These are phyloP conservation scores for Clistopyga incitator DNA, from an alignment of 2,888 invertebrate genomes.

Conservation along the genomic window DNA sequence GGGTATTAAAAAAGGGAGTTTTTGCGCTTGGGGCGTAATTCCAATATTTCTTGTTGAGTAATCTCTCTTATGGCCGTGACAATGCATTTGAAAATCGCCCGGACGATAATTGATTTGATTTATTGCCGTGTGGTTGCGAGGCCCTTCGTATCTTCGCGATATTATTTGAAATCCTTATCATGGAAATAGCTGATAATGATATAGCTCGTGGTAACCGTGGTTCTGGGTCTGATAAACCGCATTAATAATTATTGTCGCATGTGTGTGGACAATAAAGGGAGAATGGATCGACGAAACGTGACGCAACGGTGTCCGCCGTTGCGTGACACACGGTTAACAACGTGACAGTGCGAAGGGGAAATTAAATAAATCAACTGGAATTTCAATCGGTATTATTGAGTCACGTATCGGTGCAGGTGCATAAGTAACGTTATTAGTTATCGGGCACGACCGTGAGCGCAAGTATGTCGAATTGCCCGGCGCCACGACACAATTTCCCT, in stretches of 20 bases:
- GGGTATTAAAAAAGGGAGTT: too few relatives aligned
- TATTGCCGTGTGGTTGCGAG: not conserved
- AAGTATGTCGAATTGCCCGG: slow-evolving; percentile 3
- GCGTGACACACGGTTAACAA: slow-evolving; percentile 28
- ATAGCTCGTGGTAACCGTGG: not conserved
- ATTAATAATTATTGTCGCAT: slow-evolving; percentile 25
- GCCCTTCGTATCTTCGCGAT: not conserved
- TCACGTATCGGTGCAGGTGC: slow-evolving; percentile 23
- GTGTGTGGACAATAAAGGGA: slow-evolving; percentile 4
- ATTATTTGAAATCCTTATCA: slow-evolving; percentile 11
- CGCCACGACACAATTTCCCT: slow-evolving; percentile 30
- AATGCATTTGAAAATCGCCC: not conserved
- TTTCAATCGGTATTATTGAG: slow-evolving; percentile 39
- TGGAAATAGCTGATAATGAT: slow-evolving; percentile 7
- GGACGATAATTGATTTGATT: not conserved
- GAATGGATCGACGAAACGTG: slow-evolving; percentile 29
- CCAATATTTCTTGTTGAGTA: not conserved
- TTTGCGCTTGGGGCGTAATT: not conserved
- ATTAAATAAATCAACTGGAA: slow-evolving; percentile 48
- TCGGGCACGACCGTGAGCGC: slow-evolving; percentile 16
- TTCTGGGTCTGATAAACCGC: not conserved
- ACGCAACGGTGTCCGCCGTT: slow-evolving; percentile 37
- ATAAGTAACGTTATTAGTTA: slow-evolving; percentile 20
- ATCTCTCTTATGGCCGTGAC: not conserved
- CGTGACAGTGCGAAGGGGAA: not conserved